These are phyloP conservation scores for Temnothorax curvispinosus DNA, from an alignment of 1,140 invertebrate genomes.

Conservation along the genomic window DNA sequence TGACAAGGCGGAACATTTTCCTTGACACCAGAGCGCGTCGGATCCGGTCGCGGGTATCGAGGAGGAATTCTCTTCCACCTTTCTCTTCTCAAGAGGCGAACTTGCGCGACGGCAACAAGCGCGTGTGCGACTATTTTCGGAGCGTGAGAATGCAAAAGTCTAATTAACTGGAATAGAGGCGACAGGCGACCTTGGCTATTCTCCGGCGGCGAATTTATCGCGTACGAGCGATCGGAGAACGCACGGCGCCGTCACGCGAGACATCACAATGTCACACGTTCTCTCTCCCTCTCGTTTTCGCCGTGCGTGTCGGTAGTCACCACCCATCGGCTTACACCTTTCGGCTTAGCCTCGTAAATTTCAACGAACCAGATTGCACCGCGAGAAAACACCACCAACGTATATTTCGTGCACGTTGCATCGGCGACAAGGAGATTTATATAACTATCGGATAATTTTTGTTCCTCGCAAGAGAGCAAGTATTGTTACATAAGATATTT, in stretches of 20 bases:
- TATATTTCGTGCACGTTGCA: background rate
- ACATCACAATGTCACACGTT: background rate
- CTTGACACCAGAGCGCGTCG: conserved; percentile 40
- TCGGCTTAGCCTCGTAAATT: conserved; percentile 43
- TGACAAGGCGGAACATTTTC: conserved; percentile 49
- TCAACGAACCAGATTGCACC: conserved; percentile 29
- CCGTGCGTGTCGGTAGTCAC: conserved; percentile 41
- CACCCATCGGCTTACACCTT: conserved; percentile 56
- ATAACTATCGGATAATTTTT: conserved; percentile 27
- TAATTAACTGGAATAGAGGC: background rate
- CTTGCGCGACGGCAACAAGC: conserved; percentile 5
- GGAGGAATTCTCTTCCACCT: background rate
- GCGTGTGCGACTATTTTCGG: background rate
- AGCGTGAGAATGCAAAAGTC: background rate
- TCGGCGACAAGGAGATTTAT: conserved; percentile 35
- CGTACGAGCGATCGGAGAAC: background rate
- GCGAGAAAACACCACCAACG: conserved; percentile 24
- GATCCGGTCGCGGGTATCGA: conserved; percentile 38
- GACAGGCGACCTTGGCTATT: background rate
- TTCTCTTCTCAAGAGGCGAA: background rate
- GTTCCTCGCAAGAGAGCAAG: background rate
- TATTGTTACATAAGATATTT: conserved; percentile 12
- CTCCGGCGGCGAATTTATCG: background rate
- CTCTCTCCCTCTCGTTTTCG: background rate
- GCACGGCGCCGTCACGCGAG: background rate